These are phyloP conservation scores for Sericinus montela DNA, from an alignment of 2,888 invertebrate species.

Conservation along the genomic window DNA sequence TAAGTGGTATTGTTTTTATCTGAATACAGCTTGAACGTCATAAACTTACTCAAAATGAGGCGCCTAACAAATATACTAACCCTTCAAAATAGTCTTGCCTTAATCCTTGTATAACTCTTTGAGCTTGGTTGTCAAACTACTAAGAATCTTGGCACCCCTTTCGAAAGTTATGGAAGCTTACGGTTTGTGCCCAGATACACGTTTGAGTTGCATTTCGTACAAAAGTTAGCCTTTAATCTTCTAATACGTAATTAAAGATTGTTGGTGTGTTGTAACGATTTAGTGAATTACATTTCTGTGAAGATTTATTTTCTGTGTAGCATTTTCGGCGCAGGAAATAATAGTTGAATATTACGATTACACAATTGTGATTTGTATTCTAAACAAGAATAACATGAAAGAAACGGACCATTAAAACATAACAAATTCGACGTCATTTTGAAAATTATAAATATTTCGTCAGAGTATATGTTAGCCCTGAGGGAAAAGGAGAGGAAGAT, in stretches of 20 bases:
- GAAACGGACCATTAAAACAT: too few relatives aligned
- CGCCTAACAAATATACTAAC: background rate
- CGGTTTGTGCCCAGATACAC: background rate
- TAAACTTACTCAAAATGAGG: too few relatives aligned
- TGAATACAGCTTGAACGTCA: too few relatives aligned
- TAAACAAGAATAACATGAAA: too few relatives aligned
- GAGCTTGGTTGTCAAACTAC: background rate
- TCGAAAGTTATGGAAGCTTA: background rate
- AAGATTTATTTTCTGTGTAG: background rate
- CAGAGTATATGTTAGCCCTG: too few relatives aligned
- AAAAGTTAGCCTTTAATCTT: conserved; percentile 3
- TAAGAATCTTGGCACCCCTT: background rate
- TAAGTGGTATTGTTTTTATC: background rate
- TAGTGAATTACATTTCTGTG: conserved; percentile 7
- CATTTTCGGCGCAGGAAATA: background rate
- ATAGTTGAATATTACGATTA: too few relatives aligned
- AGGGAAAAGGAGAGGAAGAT: too few relatives aligned
- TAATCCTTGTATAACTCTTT: background rate
- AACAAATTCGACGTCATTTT: too few relatives aligned
- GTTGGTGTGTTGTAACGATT: conserved; percentile 8
- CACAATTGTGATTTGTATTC: too few relatives aligned
- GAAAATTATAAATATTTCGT: too few relatives aligned
- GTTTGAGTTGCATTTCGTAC: conserved; percentile 2
- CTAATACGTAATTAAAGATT: background rate
- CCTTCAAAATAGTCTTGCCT: background rate